phyloP scores from a whole-genome alignment of 1,140 invertebrate genomes.

The Drosophila prosaltans region DNA sequence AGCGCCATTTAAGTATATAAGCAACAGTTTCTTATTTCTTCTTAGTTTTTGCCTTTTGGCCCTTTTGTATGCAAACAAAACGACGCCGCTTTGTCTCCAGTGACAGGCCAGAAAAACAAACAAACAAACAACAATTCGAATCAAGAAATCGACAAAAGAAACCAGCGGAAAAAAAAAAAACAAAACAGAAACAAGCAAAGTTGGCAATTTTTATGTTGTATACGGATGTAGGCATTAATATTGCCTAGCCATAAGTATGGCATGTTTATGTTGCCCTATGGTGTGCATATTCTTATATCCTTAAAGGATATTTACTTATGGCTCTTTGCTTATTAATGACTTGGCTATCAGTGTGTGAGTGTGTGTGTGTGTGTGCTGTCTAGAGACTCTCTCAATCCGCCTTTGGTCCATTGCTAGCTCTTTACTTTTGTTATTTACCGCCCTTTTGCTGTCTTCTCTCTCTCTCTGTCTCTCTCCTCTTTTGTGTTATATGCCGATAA shows the following conservation, averaged over 20 bases:
- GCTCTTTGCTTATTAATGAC: constrained; percentile 77
- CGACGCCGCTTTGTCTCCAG: constrained; percentile 77
- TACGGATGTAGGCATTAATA: constrained; percentile 59
- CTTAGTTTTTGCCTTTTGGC: background rate
- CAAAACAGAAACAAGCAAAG: constrained; percentile 28
- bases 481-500: constrained; percentile 67
- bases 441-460: constrained; percentile 40
- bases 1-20: constrained; percentile 44
- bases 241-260: constrained; percentile 53
- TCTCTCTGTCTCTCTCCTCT: background rate
- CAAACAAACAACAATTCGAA: constrained; percentile 40
- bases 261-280: constrained; percentile 52
- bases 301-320: constrained; percentile 79
- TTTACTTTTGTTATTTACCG: constrained; percentile 65
- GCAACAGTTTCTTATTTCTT: constrained; percentile 21
- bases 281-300: constrained; percentile 57
- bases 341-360: constrained; percentile 25
- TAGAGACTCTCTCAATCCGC: constrained; percentile 37
- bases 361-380: constrained; percentile 14
- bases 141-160: constrained; percentile 17
- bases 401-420: constrained; percentile 27
- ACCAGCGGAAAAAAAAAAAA: constrained; percentile 24
- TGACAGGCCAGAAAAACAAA: constrained; percentile 66
- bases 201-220: constrained; percentile 56
- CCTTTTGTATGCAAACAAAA: constrained; percentile 66